A percentile compares a stretch with the other conserved stretches of the same genome.
Conservation (phyloP, 2,113 vertebrate genomes). For the Clupea harengus region DNA sequence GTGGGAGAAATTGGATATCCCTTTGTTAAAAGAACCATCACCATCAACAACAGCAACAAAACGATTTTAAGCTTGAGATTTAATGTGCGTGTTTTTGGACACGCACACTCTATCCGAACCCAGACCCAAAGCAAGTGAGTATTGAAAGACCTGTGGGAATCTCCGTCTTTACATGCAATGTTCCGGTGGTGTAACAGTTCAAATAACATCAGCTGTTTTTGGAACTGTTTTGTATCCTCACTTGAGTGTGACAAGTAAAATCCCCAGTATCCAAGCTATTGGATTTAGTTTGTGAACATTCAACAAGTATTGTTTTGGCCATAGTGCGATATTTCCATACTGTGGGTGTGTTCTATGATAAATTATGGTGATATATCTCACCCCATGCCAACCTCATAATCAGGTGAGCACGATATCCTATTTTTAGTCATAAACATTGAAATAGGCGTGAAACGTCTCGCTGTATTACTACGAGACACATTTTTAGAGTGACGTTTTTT, state of each 20-base stretch:
- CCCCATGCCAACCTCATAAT: background rate
- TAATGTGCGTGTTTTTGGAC: slow-evolving; percentile 59
- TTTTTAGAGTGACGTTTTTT: background rate
- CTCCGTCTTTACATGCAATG: slow-evolving; percentile 58
- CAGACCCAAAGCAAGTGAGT: slow-evolving; percentile 71
- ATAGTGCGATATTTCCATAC: slow-evolving; percentile 18
- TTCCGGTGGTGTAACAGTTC: slow-evolving; percentile 37
- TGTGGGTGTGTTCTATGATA: slow-evolving; percentile 3
- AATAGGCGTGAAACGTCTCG: background rate
- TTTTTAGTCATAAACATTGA: slow-evolving; percentile 1
- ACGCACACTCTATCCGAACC: slow-evolving; percentile 64
- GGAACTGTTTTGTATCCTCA: slow-evolving; percentile 28
- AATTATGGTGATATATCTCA: background rate
- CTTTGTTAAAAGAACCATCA: slow-evolving; percentile 48
- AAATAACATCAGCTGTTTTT: slow-evolving; percentile 43
- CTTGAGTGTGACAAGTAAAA: background rate
- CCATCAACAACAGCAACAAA: slow-evolving; percentile 42
- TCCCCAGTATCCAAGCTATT: background rate
- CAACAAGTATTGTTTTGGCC: slow-evolving; percentile 69
- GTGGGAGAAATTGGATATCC: slow-evolving; percentile 59
- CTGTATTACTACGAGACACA: background rate
- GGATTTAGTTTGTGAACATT: slow-evolving; percentile 55
- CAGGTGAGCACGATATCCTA: background rate
- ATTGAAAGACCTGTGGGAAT: slow-evolving; percentile 43
- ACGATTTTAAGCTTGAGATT: slow-evolving; percentile 63